Evolutionary conservation across 2,113 vertebrate genomes (phyloP).

Genomic region (Oenanthe melanoleuca): DNA sequence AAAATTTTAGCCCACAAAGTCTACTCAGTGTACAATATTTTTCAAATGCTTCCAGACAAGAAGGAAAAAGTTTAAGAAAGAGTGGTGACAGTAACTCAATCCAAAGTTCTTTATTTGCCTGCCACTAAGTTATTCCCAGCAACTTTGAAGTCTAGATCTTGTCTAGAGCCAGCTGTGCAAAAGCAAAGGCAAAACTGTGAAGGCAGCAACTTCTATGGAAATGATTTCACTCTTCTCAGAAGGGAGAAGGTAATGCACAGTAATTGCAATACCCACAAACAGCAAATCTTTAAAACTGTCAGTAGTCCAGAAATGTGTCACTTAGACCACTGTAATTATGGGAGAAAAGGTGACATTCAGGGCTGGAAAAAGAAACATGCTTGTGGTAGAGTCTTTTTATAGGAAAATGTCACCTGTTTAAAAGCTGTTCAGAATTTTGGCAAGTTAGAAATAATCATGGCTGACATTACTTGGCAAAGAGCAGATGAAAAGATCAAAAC

Average conservation of each 20-base stretch:
- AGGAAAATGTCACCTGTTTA: constrained; percentile 70
- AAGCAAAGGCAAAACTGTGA: constrained; percentile 53
- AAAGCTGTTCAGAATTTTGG: constrained; percentile 62
- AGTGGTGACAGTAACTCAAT: background rate
- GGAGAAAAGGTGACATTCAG: constrained; percentile 60
- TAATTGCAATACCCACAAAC: constrained; percentile 68
- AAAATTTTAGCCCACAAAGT: background rate
- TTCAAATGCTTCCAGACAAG: background rate
- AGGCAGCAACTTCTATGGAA: constrained; percentile 48
- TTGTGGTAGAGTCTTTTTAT: constrained; percentile 59
- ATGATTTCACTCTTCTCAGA: constrained; percentile 59
- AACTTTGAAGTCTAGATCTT: constrained; percentile 48
- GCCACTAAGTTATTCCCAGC: background rate
- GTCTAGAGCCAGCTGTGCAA: constrained; percentile 56
- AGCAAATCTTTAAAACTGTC: constrained; percentile 71
- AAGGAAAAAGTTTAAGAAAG: background rate
- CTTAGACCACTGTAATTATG: constrained; percentile 69
- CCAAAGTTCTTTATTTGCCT: background rate
- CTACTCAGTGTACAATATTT: background rate
- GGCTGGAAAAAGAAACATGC: constrained; percentile 58
- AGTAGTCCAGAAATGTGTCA: constrained; percentile 71
- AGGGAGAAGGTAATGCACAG: constrained; percentile 65
- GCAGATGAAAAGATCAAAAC: constrained; percentile 66
- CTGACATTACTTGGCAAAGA: constrained; percentile 64
- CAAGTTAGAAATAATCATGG: constrained; percentile 66